Percentiles rank a stretch among this genome's conserved stretches.
These are phyloP conservation scores for Phalanger gymnotis DNA, from an alignment of 2,797 vertebrate genomes.

Conservation along the genomic window DNA sequence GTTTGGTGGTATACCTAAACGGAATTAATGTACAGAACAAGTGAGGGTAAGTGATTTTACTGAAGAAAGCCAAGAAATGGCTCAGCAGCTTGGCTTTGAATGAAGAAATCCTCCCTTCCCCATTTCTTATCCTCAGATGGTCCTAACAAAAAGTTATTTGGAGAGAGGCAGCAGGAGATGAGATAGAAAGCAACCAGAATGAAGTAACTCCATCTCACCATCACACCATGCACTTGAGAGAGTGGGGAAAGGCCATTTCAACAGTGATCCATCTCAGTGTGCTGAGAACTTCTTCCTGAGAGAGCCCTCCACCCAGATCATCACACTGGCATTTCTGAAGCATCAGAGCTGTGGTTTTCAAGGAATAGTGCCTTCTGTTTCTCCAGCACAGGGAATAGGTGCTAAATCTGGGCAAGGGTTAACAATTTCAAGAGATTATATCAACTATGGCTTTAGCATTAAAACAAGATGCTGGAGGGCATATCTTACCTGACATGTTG, in stretches of 20 bases:
- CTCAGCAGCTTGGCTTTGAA: neutral
- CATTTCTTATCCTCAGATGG: neutral
- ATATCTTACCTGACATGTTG: slow-evolving; percentile 83
- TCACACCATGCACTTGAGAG: neutral
- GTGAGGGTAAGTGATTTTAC: neutral
- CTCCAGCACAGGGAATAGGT: slow-evolving; percentile 32
- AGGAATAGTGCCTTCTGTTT: slow-evolving; percentile 35
- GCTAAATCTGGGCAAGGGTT: slow-evolving; percentile 78
- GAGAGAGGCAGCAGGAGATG: slow-evolving; percentile 5
- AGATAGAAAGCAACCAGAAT: neutral
- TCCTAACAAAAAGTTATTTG: neutral
- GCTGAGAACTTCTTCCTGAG: neutral
- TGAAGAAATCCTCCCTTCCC: neutral
- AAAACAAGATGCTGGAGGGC: slow-evolving; percentile 83
- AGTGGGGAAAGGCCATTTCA: neutral
- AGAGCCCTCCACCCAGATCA: neutral
- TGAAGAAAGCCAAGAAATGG: neutral
- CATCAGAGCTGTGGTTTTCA: neutral
- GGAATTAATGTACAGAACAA: neutral
- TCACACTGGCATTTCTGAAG: neutral
- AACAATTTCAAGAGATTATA: slow-evolving; percentile 77
- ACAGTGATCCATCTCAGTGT: neutral
- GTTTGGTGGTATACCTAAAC: neutral
- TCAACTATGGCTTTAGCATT: slow-evolving; percentile 80
- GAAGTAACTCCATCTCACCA: neutral